Percentiles rank a stretch among this genome's conserved stretches.
phyloP scores from a whole-genome alignment of 2,888 invertebrate species.

The Nephrotoma flavescens region DNA sequence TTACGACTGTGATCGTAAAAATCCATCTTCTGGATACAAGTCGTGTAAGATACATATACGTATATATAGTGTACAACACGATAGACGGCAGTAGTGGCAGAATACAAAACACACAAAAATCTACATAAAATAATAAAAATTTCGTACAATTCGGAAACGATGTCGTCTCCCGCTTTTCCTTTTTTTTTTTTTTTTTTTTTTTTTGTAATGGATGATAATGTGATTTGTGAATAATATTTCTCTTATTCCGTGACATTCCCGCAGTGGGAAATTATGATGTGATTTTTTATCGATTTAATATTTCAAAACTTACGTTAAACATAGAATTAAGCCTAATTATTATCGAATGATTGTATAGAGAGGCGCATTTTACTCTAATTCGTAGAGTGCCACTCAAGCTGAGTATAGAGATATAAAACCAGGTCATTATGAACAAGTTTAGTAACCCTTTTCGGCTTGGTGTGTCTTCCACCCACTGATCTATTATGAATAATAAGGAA shows the following conservation, averaged over 20 bases:
- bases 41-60: background rate
- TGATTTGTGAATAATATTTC: background rate
- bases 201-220: background rate
- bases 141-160: background rate
- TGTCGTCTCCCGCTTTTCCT: background rate
- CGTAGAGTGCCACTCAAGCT: too few relatives aligned
- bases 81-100: background rate
- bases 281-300: background rate
- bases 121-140: background rate
- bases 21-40: background rate
- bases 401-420: too few relatives aligned
- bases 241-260: background rate
- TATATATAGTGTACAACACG: background rate
- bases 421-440: too few relatives aligned
- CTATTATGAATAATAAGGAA: too few relatives aligned
- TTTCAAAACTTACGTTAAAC: too few relatives aligned
- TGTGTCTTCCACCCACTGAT: too few relatives aligned
- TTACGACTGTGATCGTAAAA: background rate
- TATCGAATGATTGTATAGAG: too few relatives aligned
- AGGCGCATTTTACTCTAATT: too few relatives aligned
- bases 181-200: background rate
- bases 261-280: background rate
- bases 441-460: too few relatives aligned
- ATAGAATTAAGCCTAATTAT: too few relatives aligned
- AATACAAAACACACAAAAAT: background rate